These are phyloP conservation scores for Drosophila eugracilis DNA, from an alignment of 1,140 invertebrate genomes.

Conservation along the genomic window DNA sequence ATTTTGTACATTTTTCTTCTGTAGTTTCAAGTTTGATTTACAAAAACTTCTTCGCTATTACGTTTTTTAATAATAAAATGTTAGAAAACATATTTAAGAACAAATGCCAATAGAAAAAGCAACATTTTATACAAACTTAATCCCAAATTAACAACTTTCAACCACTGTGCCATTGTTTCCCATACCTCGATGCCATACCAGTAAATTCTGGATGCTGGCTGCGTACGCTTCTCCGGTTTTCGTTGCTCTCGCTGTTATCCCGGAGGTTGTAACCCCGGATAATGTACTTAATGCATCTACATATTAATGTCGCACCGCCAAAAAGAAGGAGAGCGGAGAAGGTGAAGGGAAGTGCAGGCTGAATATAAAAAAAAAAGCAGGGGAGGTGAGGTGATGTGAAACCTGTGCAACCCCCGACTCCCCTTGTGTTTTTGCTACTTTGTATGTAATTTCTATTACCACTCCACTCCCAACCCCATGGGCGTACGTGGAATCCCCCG, in stretches of 20 bases:
- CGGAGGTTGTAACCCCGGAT: conserved; percentile 83
- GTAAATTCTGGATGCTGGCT: conserved; percentile 32
- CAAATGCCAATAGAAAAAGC: too few relatives aligned
- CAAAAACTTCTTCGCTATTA: too few relatives aligned
- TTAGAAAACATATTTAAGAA: too few relatives aligned
- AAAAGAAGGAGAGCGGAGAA: conserved; percentile 21
- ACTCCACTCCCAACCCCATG: conserved; percentile 17
- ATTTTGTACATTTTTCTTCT: too few relatives aligned
- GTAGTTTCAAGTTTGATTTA: too few relatives aligned
- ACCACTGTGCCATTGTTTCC: conserved; percentile 40
- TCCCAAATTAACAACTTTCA: neutral
- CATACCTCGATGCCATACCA: conserved; percentile 2
- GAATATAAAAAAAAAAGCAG: neutral
- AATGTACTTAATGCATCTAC: conserved; percentile 84
- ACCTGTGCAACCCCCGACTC: conserved; percentile 21
- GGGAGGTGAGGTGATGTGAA: neutral
- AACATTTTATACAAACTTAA: too few relatives aligned
- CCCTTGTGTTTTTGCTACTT: conserved; percentile 23
- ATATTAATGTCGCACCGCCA: conserved; percentile 79
- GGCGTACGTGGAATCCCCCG: conserved; percentile 51
- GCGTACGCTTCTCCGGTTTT: conserved; percentile 9
- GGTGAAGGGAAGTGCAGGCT: conserved; percentile 1
- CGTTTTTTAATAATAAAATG: too few relatives aligned
- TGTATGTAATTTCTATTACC: conserved; percentile 77
- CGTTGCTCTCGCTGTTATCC: conserved; percentile 49